Percentiles rank a stretch among this genome's conserved stretches.
Evolutionary conservation across 2,113 vertebrate species (phyloP).

Genomic region (Prolemur simus): DNA sequence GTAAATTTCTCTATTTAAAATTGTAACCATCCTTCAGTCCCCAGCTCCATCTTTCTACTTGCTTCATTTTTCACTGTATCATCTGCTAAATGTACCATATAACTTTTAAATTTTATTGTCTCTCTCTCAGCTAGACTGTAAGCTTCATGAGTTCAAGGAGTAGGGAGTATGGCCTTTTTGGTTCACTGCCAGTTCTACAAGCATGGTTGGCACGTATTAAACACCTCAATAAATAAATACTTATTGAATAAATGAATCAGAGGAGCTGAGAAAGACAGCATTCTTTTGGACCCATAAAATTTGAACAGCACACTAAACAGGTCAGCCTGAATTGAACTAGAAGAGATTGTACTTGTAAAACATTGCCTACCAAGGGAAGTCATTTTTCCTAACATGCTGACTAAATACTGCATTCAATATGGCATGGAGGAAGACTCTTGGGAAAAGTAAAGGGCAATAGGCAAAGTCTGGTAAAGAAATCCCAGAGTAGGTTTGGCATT

Average conservation of each 20-base stretch:
- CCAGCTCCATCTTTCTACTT: not conserved
- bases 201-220: not conserved
- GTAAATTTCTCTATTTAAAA: not conserved
- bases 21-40: not conserved
- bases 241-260: not conserved
- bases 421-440: not conserved
- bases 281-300: conserved; percentile 6
- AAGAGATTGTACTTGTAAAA: not conserved
- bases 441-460: not conserved
- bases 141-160: not conserved
- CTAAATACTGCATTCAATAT: not conserved
- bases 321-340: not conserved
- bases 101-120: not conserved
- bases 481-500: not conserved
- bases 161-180: not conserved
- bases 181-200: not conserved
- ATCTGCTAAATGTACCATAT: not conserved
- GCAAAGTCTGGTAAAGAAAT: not conserved
- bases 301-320: not conserved
- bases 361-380: not conserved
- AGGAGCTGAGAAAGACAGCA: not conserved
- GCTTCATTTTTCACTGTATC: not conserved
- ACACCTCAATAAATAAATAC: not conserved
- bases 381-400: not conserved
- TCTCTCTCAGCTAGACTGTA: not conserved